Evolutionary conservation across 2,888 invertebrate species (phyloP).

Genomic region (Oligia fasciuncula): DNA sequence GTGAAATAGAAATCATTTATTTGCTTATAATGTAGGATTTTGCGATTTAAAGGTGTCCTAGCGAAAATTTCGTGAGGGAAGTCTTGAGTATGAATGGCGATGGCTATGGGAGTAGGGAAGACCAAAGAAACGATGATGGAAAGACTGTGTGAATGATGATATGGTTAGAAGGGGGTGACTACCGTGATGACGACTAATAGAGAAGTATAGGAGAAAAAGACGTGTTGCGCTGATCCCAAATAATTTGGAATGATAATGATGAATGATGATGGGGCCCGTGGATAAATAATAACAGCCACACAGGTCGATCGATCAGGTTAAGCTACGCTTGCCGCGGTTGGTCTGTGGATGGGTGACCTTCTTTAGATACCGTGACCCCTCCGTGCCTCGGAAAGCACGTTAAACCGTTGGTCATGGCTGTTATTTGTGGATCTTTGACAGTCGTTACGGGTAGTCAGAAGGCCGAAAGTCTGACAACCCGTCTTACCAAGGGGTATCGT

Average conservation of each 20-base stretch:
- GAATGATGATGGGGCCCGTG: not conserved
- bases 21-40: not conserved
- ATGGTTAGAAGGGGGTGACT: not conserved
- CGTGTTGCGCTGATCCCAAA: not conserved
- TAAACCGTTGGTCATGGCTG: too few relatives aligned
- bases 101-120: not conserved
- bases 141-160: not conserved
- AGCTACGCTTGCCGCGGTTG: too few relatives aligned
- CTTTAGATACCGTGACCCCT: too few relatives aligned
- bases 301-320: too few relatives aligned
- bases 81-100: not conserved
- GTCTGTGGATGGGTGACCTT: too few relatives aligned
- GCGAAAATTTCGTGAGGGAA: not conserved
- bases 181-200: not conserved
- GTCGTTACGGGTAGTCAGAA: too few relatives aligned
- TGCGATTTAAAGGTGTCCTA: not conserved
- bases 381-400: too few relatives aligned
- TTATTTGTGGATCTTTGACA: too few relatives aligned
- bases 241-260: not conserved
- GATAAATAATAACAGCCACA: too few relatives aligned
- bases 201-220: too few relatives aligned
- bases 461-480: too few relatives aligned
- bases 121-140: not conserved
- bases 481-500: too few relatives aligned
- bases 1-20: not conserved